A percentile compares a stretch with the other conserved stretches of the same genome.
These are phyloP conservation scores for Agrotis ipsilon DNA, from an alignment of 2,888 invertebrate species.

Conservation along the genomic window DNA sequence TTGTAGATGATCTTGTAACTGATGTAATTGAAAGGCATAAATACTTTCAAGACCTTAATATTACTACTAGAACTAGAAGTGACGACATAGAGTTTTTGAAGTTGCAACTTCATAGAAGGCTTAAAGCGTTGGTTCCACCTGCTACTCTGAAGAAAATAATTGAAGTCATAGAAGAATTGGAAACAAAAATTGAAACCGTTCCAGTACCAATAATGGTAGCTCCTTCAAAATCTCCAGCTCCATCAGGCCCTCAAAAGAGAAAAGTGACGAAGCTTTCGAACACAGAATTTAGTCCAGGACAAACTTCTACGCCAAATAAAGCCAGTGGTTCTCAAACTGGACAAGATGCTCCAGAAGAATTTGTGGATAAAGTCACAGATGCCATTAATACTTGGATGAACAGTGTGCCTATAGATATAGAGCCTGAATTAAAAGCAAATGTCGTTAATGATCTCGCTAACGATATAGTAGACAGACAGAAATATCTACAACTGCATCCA, in stretches of 20 bases:
- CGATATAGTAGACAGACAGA: conserved; percentile 74
- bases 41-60: conserved; percentile 26
- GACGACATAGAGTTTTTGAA: conserved; percentile 28
- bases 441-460: conserved; percentile 68
- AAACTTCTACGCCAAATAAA: conserved; percentile 30
- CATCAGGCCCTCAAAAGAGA: too few species aligned
- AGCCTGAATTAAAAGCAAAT: conserved; percentile 54
- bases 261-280: not conserved
- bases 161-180: conserved; percentile 1
- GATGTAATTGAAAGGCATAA: conserved; percentile 36
- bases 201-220: conserved; percentile 14
- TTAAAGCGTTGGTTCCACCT: not conserved
- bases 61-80: not conserved
- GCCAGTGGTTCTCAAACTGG: not conserved
- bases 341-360: not conserved
- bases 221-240: not conserved
- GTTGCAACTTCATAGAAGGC: conserved; percentile 30
- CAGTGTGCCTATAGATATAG: conserved; percentile 56
- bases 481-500: conserved; percentile 74
- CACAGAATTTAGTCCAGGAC: conserved; percentile 17
- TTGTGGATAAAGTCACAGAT: not conserved
- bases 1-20: conserved; percentile 10
- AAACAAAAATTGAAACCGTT: not conserved
- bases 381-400: conserved; percentile 56
- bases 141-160: conserved; percentile 15